Conservation (phyloP, 2,888 invertebrate genomes). For the Watsonalla binaria region DNA sequence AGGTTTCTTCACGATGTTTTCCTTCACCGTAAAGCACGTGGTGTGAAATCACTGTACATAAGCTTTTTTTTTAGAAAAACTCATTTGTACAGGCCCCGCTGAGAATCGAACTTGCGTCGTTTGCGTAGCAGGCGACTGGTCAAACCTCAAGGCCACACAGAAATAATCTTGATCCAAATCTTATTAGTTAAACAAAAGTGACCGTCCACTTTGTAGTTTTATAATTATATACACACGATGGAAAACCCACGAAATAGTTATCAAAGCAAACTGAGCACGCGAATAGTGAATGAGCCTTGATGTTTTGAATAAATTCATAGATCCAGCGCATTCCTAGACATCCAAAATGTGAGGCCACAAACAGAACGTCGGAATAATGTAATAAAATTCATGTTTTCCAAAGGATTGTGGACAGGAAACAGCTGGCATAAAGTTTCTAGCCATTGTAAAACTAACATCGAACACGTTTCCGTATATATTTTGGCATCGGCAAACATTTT, state of each 20-base stretch:
- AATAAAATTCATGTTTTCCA: slow-evolving; percentile 14
- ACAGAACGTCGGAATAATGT: slow-evolving; percentile 7
- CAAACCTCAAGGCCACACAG: too few species aligned
- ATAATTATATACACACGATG: background rate
- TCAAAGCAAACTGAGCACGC: background rate
- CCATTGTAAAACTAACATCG: slow-evolving; percentile 3
- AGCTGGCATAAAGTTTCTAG: slow-evolving; percentile 9
- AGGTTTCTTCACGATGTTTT: too few species aligned
- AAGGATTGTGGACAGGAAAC: slow-evolving; percentile 10
- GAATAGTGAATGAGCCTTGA: slow-evolving; percentile 11
- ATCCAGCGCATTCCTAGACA: slow-evolving; percentile 5
- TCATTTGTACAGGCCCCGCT: too few species aligned
- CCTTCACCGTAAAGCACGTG: too few species aligned
- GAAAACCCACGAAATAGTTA: background rate
- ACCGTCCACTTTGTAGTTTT: too few species aligned
- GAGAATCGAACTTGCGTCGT: too few species aligned
- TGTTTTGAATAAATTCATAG: slow-evolving; percentile 10
- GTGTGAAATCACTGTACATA: too few species aligned
- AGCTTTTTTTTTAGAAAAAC: too few species aligned
- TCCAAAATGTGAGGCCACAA: slow-evolving; percentile 10
- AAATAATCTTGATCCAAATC: too few species aligned
- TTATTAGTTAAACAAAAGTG: too few species aligned
- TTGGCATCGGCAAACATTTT: slow-evolving; percentile 1
- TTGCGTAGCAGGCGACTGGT: too few species aligned
- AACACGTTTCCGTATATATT: slow-evolving; percentile 1